Conservation (phyloP, 92 coral and sea anemone species). For the Bergia sp. region DNA sequence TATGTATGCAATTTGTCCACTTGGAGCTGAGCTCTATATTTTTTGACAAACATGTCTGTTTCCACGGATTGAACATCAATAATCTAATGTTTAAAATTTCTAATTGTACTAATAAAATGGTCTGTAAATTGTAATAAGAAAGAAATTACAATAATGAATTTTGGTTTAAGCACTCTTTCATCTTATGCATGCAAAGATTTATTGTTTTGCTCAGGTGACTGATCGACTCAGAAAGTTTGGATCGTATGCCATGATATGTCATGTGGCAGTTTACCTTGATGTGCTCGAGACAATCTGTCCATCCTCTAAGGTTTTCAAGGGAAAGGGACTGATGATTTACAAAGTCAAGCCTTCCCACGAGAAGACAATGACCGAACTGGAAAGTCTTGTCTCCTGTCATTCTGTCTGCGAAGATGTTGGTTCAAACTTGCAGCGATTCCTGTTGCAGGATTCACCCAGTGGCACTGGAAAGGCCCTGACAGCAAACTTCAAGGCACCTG, state of each 20-base stretch:
- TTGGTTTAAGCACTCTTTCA: no score
- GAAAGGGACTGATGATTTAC: slow-evolving; percentile 33
- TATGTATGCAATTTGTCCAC: no score
- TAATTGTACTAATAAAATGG: no score
- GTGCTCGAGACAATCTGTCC: slow-evolving; percentile 33
- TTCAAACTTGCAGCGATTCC: slow-evolving; percentile 5
- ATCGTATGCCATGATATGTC: slow-evolving; percentile 1
- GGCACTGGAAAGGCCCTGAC: slow-evolving; percentile 1
- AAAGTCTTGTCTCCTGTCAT: neutral
- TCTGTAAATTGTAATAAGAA: no score
- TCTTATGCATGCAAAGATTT: no score
- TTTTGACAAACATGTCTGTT: no score
- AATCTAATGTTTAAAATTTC: no score
- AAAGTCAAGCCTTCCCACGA: slow-evolving; percentile 38
- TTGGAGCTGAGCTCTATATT: no score
- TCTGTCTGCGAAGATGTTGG: slow-evolving; percentile 9
- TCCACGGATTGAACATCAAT: no score
- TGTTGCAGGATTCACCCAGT: neutral
- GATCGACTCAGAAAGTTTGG: slow-evolving; percentile 20
- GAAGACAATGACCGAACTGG: slow-evolving; percentile 29
- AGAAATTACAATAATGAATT: no score
- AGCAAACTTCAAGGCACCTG: slow-evolving; percentile 30
- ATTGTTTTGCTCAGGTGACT: slow-evolving; percentile 28
- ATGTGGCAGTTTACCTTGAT: slow-evolving; percentile 28
- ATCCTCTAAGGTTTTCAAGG: slow-evolving; percentile 45